Evolutionary conservation across 2,797 vertebrate species (phyloP), one percentile per base, ranked within the genome.

Genomic region (Acanthiza pusilla): DNA sequence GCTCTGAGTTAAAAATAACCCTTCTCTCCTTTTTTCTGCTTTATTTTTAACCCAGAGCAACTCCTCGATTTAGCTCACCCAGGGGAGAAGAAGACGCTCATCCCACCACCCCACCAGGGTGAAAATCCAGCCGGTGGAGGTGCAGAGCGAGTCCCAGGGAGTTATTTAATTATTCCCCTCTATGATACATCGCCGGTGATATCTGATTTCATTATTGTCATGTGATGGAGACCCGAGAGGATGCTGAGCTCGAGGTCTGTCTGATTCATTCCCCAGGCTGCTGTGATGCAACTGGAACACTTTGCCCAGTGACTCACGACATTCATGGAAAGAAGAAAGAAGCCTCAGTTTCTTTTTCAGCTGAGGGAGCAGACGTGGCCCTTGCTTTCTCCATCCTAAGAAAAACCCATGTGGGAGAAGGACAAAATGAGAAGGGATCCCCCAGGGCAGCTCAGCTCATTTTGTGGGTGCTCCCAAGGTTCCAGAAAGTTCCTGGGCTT

Each of bases 1-100:
- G 79, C 86, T 85, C 83, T 34, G 63, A 45, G 70, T 82, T 96
- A 94, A 96, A 96, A 95, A 94, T 93, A 95, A 53, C 77, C 34
- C 6, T 67, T 65, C 47, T 70, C 34, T 74, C 43, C 2, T 2
- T 11, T 16, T 7, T 18, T 17, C 7, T 40, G 1, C 23, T 87
- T 78, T 93, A 78, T 93, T 91, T 94, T 92, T 89, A 92, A 50
- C 84, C 26, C 29, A 16, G 38, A 81, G 23, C 83, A n/a, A 3
- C 53, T 85, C 40, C 58, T 93, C 8, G 0, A 68, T 92, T 72
- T 16, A 81, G 6, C 71, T 79, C 16, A 0, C 7, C n/a, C 72
- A 61, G 40, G 36, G 38, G 20, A 45, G 63, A 62, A 45, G 63
- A 62, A 61, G 40, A 16, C 22, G 13, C 40, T 70, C 30, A 18